Evolutionary conservation across 2,797 vertebrate genomes (phyloP).

Genomic region (Anabas testudineus): DNA sequence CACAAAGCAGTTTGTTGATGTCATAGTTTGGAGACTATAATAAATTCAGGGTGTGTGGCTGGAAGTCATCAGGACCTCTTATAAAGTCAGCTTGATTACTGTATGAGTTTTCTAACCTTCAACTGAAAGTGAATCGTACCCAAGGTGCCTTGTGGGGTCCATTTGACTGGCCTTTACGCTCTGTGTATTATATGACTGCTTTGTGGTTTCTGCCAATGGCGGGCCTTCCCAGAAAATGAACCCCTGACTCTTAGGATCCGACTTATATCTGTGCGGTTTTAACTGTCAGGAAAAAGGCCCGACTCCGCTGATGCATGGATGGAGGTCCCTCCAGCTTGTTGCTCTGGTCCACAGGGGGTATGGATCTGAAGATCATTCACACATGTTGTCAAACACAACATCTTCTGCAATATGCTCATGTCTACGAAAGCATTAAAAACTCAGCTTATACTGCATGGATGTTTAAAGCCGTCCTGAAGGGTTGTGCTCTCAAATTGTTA

Average conservation of each 20-base stretch:
- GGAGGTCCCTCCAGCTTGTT: conserved; percentile 17
- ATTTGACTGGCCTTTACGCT: conserved; percentile 76
- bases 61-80: conserved; percentile 60
- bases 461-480: conserved; percentile 25
- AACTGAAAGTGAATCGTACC: conserved; percentile 73
- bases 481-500: conserved; percentile 1
- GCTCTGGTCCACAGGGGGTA: conserved; percentile 19
- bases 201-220: conserved; percentile 73
- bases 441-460: conserved; percentile 23
- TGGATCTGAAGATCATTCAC: conserved; percentile 17
- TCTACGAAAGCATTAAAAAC: conserved; percentile 8
- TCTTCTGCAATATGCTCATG: too few relatives aligned
- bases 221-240: conserved; percentile 64
- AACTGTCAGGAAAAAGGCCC: conserved; percentile 65
- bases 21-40: conserved; percentile 22
- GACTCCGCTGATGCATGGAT: conserved; percentile 59
- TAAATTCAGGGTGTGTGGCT: conserved; percentile 46
- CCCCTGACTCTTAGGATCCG: conserved; percentile 54
- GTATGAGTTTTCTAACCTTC: conserved; percentile 62
- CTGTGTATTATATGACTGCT: conserved; percentile 69
- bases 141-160: conserved; percentile 71
- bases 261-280: conserved; percentile 74
- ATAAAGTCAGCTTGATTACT: conserved; percentile 65
- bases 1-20: conserved; percentile 42
- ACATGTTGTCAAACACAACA: conserved; percentile 12